These are phyloP conservation scores for Eurypyga helias DNA, from an alignment of 2,113 vertebrate species.

Conservation along the genomic window DNA sequence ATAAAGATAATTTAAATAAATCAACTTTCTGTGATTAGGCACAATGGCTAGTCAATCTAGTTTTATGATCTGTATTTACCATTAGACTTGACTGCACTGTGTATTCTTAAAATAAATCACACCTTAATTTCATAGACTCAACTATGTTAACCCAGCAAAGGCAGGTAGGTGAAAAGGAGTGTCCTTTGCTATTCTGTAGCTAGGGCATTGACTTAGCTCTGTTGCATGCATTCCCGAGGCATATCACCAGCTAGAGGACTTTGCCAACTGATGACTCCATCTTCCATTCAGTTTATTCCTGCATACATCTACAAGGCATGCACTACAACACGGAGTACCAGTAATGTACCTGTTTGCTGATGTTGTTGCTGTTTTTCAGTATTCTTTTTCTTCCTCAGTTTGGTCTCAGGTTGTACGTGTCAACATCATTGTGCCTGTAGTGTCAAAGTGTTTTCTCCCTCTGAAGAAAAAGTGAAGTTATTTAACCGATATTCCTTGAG, in stretches of 20 bases:
- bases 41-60: constrained; percentile 25
- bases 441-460: background rate
- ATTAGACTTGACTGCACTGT: background rate
- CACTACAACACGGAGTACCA: background rate
- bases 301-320: background rate
- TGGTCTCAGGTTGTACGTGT: background rate
- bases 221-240: background rate
- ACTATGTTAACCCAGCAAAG: background rate
- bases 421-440: background rate
- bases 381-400: background rate
- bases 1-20: constrained; percentile 63
- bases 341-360: background rate
- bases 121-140: background rate
- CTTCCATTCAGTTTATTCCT: background rate
- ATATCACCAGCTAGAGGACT: background rate
- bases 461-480: background rate
- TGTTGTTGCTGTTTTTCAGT: background rate
- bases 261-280: fast-evolving
- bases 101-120: constrained; percentile 15
- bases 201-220: background rate
- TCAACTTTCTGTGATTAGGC: background rate
- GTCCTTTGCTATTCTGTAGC: background rate
- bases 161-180: background rate
- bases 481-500: background rate
- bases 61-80: constrained; percentile 39